A percentile compares a stretch with the other conserved stretches of the same genome.
Evolutionary conservation across 1,140 invertebrate genomes (phyloP).

Genomic region (Pseudomyrmex gracilis): DNA sequence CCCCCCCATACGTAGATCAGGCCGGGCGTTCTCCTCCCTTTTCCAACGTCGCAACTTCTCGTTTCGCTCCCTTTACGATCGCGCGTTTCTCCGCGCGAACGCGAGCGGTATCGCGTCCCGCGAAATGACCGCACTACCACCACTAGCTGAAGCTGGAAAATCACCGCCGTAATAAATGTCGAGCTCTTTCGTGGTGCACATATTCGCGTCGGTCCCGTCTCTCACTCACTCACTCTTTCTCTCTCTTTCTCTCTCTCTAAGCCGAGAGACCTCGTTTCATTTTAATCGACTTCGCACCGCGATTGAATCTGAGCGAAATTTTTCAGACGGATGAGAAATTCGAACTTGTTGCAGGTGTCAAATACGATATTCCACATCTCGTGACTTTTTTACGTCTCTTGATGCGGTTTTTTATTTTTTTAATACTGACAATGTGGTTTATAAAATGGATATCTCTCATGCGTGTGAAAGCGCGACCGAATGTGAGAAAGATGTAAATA

Average conservation of each 20-base stretch:
- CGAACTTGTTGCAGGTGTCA: conserved; percentile 1
- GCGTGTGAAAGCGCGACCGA: too few relatives aligned
- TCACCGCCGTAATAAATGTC: conserved; percentile 58
- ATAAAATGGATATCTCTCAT: too few relatives aligned
- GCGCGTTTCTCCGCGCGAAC: conserved; percentile 40
- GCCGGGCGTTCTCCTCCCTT: conserved; percentile 53
- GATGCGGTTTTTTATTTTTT: too few relatives aligned
- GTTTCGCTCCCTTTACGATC: conserved; percentile 74
- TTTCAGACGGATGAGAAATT: conserved; percentile 23
- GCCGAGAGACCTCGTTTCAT: conserved; percentile 11
- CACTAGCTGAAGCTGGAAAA: conserved; percentile 45
- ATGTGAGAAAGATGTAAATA: too few relatives aligned
- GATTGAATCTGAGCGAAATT: conserved; percentile 19
- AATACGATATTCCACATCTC: not conserved
- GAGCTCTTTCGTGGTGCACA: not conserved
- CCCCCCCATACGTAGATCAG: conserved; percentile 65
- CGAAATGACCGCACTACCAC: conserved; percentile 24
- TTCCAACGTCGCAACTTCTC: conserved; percentile 46
- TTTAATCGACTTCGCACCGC: conserved; percentile 2
- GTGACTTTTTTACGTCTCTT: too few relatives aligned
- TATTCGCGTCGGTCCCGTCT: too few relatives aligned
- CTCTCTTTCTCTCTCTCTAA: not conserved
- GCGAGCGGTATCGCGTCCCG: conserved; percentile 56
- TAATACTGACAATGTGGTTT: too few relatives aligned
- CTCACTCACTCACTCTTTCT: too few relatives aligned